These are phyloP conservation scores for Corynorhinus townsendii DNA, from an alignment of 2,113 vertebrate species.

Conservation along the genomic window DNA sequence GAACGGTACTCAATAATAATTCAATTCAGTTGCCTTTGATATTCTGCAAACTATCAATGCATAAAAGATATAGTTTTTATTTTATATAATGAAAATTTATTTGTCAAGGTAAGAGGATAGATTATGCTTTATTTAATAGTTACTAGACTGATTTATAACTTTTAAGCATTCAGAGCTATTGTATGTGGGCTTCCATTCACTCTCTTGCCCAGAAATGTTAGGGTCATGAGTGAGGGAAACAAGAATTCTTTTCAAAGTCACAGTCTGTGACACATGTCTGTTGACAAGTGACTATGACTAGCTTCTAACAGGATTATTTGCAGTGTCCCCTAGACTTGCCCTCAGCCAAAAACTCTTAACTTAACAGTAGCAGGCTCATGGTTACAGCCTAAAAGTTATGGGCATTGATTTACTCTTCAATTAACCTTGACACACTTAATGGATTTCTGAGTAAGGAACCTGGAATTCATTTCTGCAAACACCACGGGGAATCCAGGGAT, in stretches of 20 bases:
- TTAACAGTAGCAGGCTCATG: neutral
- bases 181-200: neutral
- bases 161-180: neutral
- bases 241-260: neutral
- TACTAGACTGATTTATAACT: neutral
- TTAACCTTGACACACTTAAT: neutral
- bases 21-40: conserved; percentile 14
- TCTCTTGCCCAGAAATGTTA: neutral
- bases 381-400: neutral
- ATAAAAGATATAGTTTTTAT: neutral
- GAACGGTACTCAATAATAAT: neutral
- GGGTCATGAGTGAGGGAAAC: neutral
- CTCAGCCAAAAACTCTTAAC: neutral
- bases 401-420: neutral
- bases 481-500: neutral
- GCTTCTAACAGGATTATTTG: neutral
- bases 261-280: neutral
- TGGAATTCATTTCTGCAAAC: neutral
- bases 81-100: neutral
- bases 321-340: neutral
- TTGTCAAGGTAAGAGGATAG: neutral
- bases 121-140: neutral
- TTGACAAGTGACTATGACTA: neutral
- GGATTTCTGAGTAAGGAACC: neutral
- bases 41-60: neutral